These are phyloP conservation scores for Falcaria lacertinaria DNA, from an alignment of 2,888 invertebrate genomes.

Conservation along the genomic window DNA sequence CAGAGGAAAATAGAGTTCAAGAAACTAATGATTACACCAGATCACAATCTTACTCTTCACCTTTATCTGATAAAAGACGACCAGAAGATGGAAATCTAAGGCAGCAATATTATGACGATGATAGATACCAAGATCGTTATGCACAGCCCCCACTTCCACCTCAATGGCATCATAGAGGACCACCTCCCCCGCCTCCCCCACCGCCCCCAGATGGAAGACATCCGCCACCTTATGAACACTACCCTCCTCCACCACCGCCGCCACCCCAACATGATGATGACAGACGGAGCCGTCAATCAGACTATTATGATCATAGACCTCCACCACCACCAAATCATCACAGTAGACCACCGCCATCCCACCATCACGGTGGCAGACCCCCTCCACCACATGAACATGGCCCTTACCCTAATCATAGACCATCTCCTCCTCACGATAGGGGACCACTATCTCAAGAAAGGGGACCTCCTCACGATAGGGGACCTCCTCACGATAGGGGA, in stretches of 20 bases:
- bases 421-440: slow-evolving; percentile 7
- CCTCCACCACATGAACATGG: slow-evolving; percentile 8
- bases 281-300: slow-evolving; percentile 6
- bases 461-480: too few species aligned
- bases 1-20: not conserved
- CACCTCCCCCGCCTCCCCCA: slow-evolving; percentile 11
- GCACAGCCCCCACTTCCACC: slow-evolving; percentile 9
- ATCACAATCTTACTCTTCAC: not conserved
- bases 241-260: slow-evolving; percentile 5
- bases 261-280: slow-evolving; percentile 4
- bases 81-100: slow-evolving; percentile 6
- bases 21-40: not conserved
- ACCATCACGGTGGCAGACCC: slow-evolving; percentile 1
- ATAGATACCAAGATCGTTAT: slow-evolving; percentile 5
- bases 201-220: slow-evolving; percentile 10
- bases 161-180: slow-evolving; percentile 4
- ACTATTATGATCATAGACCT: slow-evolving; percentile 3
- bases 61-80: slow-evolving; percentile 5
- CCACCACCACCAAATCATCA: slow-evolving; percentile 9
- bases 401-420: slow-evolving; percentile 3
- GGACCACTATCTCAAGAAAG: slow-evolving; percentile 12
- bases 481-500: slow-evolving; percentile 5
- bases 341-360: not conserved
- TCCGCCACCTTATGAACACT: slow-evolving; percentile 4
- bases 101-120: slow-evolving; percentile 7